A percentile compares a stretch with the other conserved stretches of the same genome.
phyloP scores from a whole-genome alignment of 2,113 vertebrate species.

The Elephas maximus region DNA sequence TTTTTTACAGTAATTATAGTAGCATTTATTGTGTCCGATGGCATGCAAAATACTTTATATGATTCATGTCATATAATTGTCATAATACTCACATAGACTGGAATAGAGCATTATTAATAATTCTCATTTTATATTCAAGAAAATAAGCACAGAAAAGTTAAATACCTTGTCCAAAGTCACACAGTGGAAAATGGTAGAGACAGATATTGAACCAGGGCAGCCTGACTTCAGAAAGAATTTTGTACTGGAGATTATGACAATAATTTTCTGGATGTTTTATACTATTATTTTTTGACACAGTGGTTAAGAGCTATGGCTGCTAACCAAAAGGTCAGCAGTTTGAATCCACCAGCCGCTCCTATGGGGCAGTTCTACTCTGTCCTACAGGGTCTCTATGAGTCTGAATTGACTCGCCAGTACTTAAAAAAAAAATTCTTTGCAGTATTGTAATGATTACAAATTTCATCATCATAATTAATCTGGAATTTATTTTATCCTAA shows the following conservation, averaged over 20 bases:
- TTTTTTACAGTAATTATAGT: neutral
- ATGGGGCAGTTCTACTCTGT: too few species aligned
- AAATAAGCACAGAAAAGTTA: neutral
- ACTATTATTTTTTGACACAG: neutral
- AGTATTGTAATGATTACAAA: neutral
- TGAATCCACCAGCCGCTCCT: too few species aligned
- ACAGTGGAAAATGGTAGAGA: neutral
- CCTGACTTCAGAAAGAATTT: neutral
- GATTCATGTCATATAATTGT: constrained; percentile 4
- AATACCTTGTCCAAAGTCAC: neutral
- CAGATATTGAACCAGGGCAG: neutral
- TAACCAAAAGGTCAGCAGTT: too few species aligned
- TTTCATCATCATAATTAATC: constrained; percentile 22
- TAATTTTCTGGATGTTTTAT: neutral
- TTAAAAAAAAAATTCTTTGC: neutral
- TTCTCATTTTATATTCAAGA: neutral
- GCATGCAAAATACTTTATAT: neutral
- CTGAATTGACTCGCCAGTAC: too few species aligned
- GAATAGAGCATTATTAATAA: neutral
- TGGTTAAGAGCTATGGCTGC: too few species aligned
- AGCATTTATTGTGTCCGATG: neutral
- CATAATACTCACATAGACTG: neutral
- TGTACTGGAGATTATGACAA: neutral
- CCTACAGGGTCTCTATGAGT: too few species aligned
- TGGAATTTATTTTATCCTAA: constrained; percentile 42